Percentiles rank a stretch among this genome's conserved stretches.
phyloP scores from a whole-genome alignment of 2,113 vertebrate species.

The Tyto alba region DNA sequence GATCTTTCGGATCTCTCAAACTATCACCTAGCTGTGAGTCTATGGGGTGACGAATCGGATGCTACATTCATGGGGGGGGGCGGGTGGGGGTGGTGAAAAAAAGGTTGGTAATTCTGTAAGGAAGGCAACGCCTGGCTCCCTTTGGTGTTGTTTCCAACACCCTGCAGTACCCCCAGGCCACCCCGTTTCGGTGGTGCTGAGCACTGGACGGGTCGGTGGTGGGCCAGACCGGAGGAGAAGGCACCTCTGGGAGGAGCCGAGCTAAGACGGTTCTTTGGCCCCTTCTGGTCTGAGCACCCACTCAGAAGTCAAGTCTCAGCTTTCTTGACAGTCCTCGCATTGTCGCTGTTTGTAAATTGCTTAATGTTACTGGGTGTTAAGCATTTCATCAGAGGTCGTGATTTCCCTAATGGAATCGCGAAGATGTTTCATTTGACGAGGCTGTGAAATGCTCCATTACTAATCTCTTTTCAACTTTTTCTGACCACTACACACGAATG shows the following conservation, averaged over 20 bases:
- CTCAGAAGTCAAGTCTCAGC: not conserved
- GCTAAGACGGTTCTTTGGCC: not conserved
- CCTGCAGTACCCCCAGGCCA: too few relatives aligned
- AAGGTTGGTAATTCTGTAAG: too few relatives aligned
- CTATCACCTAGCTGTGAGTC: not conserved
- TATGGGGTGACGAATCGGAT: not conserved
- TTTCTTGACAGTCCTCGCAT: not conserved
- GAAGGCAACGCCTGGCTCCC: not conserved
- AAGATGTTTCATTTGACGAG: not conserved
- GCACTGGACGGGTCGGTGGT: rapidly evolving
- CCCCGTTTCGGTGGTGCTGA: rapidly evolving
- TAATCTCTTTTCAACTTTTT: not conserved
- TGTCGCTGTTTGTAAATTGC: not conserved
- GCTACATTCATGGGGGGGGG: not conserved
- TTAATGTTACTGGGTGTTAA: not conserved
- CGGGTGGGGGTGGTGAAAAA: too few relatives aligned
- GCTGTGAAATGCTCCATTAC: not conserved
- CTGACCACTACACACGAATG: rapidly evolving
- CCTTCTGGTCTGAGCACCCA: not conserved
- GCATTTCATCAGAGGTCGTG: not conserved
- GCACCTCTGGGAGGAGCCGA: not conserved
- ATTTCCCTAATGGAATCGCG: not conserved
- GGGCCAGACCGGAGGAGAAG: not conserved
- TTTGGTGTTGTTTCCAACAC: not conserved
- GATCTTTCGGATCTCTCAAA: not conserved